phyloP scores from a whole-genome alignment of 2,888 invertebrate species.

The Euclidia mi region DNA sequence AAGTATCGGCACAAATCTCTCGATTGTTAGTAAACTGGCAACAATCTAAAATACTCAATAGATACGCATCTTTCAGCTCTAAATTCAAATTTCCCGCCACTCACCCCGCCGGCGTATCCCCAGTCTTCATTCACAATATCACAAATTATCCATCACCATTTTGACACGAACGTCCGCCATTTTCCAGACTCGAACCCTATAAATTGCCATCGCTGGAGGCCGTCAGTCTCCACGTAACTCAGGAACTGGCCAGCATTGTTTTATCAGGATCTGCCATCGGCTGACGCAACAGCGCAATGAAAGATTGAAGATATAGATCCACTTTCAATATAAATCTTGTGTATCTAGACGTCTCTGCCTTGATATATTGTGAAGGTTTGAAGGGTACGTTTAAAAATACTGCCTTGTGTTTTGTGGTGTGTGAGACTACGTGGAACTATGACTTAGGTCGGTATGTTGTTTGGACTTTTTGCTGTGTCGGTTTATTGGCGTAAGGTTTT shows the following conservation, averaged over 20 bases:
- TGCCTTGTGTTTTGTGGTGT: neutral
- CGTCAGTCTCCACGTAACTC: slow-evolving; percentile 63
- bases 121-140: too few species aligned
- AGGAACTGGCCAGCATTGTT: slow-evolving; percentile 54
- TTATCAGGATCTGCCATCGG: slow-evolving; percentile 60
- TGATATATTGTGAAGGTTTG: slow-evolving; percentile 45
- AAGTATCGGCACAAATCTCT: too few species aligned
- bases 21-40: too few species aligned
- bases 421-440: neutral
- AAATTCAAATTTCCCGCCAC: too few species aligned
- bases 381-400: slow-evolving; percentile 16
- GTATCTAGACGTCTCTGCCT: slow-evolving; percentile 50
- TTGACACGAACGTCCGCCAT: slow-evolving; percentile 21
- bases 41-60: too few species aligned
- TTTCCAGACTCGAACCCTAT: slow-evolving; percentile 34
- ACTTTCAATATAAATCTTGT: slow-evolving; percentile 60
- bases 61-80: too few species aligned
- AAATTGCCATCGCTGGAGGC: slow-evolving; percentile 49
- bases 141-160: too few species aligned
- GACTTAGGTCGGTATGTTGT: neutral
- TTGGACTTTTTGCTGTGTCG: too few species aligned
- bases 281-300: slow-evolving; percentile 58
- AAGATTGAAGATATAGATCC: slow-evolving; percentile 59
- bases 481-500: too few species aligned
- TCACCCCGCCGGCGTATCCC: too few species aligned